Conservation (phyloP, 2,797 vertebrate species). For the Psittacula echo region DNA sequence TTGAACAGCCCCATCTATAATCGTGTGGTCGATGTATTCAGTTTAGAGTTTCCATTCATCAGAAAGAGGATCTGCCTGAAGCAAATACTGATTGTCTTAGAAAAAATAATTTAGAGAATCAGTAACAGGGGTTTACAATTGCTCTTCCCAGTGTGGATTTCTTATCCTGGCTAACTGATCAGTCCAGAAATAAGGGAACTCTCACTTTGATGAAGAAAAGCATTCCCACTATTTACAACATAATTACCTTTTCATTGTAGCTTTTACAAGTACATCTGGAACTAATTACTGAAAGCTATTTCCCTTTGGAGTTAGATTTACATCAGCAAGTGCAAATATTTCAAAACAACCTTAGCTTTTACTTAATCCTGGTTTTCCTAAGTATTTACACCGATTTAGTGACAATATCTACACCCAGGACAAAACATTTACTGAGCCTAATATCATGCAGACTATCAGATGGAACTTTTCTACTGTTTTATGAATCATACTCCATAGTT, state of each 20-base stretch:
- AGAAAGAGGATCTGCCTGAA: slow-evolving; percentile 77
- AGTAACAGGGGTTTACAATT: slow-evolving; percentile 59
- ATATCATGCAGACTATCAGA: slow-evolving; percentile 69
- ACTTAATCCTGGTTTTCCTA: background rate
- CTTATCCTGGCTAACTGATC: slow-evolving; percentile 55
- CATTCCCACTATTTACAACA: slow-evolving; percentile 54
- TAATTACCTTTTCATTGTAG: slow-evolving; percentile 59
- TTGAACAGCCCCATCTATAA: slow-evolving; percentile 76
- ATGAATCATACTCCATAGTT: slow-evolving; percentile 72
- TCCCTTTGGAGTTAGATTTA: slow-evolving; percentile 37
- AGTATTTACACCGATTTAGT: background rate
- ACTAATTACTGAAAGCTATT: slow-evolving; percentile 41
- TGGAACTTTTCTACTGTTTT: slow-evolving; percentile 78
- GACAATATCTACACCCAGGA: background rate
- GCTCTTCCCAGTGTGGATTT: slow-evolving; percentile 28
- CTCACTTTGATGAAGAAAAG: slow-evolving; percentile 62
- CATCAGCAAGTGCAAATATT: slow-evolving; percentile 45
- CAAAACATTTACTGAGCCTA: background rate
- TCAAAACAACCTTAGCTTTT: slow-evolving; percentile 35
- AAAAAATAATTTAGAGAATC: slow-evolving; percentile 70
- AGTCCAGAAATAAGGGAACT: slow-evolving; percentile 51
- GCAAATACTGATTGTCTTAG: slow-evolving; percentile 85
- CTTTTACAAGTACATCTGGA: slow-evolving; percentile 62
- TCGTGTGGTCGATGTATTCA: slow-evolving; percentile 81
- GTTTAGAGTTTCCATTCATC: slow-evolving; percentile 83